Percentiles rank a stretch among this genome's conserved stretches.
phyloP scores from a whole-genome alignment of 2,113 vertebrate species.

The Ictidomys tridecemlineatus region DNA sequence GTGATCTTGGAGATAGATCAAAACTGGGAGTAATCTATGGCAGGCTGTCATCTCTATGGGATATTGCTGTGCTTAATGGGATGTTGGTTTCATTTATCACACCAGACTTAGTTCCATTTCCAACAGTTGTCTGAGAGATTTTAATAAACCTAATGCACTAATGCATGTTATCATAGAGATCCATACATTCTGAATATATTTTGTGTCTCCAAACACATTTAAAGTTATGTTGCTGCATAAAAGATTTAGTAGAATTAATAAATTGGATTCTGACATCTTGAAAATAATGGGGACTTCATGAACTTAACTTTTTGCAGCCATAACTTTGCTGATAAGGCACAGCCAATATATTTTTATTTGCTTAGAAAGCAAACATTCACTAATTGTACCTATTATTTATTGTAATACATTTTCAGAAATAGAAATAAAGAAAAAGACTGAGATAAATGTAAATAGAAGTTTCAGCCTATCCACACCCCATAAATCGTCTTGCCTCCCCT shows the following conservation, averaged over 20 bases:
- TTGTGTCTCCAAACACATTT: not conserved
- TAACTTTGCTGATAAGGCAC: not conserved
- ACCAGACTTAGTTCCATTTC: not conserved
- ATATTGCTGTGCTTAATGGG: not conserved
- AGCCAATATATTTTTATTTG: too few species aligned
- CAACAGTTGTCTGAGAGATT: conserved; percentile 36
- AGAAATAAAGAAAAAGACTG: not conserved
- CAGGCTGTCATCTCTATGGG: not conserved
- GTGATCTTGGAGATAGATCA: not conserved
- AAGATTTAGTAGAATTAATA: not conserved
- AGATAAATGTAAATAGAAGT: not conserved
- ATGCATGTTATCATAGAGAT: not conserved
- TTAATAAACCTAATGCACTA: conserved; percentile 53
- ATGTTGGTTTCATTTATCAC: not conserved
- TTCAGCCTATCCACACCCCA: not conserved
- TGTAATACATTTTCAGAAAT: not conserved
- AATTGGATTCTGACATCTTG: not conserved
- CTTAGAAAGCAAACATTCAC: too few species aligned
- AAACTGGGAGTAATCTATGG: not conserved
- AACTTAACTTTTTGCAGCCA: not conserved
- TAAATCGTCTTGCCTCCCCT: not conserved
- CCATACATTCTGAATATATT: conserved; percentile 1
- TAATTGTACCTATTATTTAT: not conserved
- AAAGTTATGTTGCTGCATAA: not conserved
- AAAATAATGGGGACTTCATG: not conserved